Base-by-base conservation (phyloP, 2,113 vertebrate genomes). In the Melanocharis versteri region DNA sequence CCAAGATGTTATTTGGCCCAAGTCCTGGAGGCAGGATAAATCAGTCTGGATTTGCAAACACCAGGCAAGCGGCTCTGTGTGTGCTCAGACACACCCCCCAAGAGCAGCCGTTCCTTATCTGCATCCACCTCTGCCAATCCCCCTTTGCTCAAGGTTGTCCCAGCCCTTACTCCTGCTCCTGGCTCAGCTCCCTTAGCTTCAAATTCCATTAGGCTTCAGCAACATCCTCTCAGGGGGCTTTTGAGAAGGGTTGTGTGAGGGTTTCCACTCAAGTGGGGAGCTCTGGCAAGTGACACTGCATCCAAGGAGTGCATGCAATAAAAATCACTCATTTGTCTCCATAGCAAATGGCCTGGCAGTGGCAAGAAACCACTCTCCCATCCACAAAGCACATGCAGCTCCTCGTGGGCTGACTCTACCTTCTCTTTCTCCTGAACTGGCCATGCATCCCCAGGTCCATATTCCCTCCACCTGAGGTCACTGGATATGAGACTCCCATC, bases 1-100 rank as follows among this genome's bases (percentile, higher is more conserved):
- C 90, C 93, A 96, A 95, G 76, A 93, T 0, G 0, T 91, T 93
- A 82, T 85, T 96, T 97, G 94, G 96, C 83, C 72, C 51, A 62
- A 87, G 68, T 92, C 72, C 94, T 94, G 72, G n/a, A 90, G 60
- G 79, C 68, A 70, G 83, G 68, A 93, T 92, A 91, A 96, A 86
- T 92, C 70, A 30, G 18, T 54, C 54, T 94, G 75, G 75, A 91
- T 96, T 95, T 78, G 51, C 47, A 91, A 95, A 79, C 60, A 73
- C 66, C 58, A 47, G 83, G 86, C 72, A 66, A 95, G 56, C 33
- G 60, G 40, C 79, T 70, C 37, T 30, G 50, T 20, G 6, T 93
- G 83, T 87, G 83, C 68, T 78, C 72, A 73, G 80, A 87, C 93
- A 94, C 17, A 21, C 64, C 57, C 45, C 45, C 64, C n/a, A 69